Base-by-base conservation (phyloP, 2,888 invertebrate genomes). In the Mythimna loreyi region DNA sequence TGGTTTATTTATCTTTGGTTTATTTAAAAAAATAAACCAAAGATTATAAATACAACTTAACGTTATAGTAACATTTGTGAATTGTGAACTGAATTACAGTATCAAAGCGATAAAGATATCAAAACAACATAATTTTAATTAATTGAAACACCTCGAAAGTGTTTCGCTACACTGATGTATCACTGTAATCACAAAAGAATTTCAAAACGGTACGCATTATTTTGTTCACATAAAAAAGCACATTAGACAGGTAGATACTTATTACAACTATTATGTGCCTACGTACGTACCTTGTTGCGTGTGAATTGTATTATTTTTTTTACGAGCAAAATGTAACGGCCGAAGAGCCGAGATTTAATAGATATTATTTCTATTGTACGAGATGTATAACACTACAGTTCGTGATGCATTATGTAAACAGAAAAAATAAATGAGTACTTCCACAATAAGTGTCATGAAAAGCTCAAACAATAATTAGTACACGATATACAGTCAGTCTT, bases 261-360 rank as follows among this genome's bases (percentile, higher is more conserved):
- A 62, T 69, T 76, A 69, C 59, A 78, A 72, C 61, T 67, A 77
- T 80, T 78, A 77, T 73, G 67, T 67, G 16, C 40, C 40, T 16
- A 67, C 57, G 66, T 16, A 67, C 57, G 66, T 53, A 50, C 43
- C 52, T 65, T 50, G 74, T 84, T 84, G 81, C 81, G 84, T 83
- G 83, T 75, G 71, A 82, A 72, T 73, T 71, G 69, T 59, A 67
- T 36, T 28, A 56, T 65, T 63, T 75, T 78, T 80, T 84, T 80
- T 69, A 70, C 50, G 33, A 75, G 75, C 75, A 68, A 78, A 84
- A 83, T 71, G 68, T 75, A 76, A 74, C 72, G 67, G 71, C 67
- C 58, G 33, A 59, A 30, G 49, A 74, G 53, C 56, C 28, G 53
- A 72, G 68, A 71, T 77, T 60, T 67, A 52, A 49, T 49, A 69